phyloP scores from a whole-genome alignment of 2,113 vertebrate species.

The human (Homo sapiens) region DNA sequence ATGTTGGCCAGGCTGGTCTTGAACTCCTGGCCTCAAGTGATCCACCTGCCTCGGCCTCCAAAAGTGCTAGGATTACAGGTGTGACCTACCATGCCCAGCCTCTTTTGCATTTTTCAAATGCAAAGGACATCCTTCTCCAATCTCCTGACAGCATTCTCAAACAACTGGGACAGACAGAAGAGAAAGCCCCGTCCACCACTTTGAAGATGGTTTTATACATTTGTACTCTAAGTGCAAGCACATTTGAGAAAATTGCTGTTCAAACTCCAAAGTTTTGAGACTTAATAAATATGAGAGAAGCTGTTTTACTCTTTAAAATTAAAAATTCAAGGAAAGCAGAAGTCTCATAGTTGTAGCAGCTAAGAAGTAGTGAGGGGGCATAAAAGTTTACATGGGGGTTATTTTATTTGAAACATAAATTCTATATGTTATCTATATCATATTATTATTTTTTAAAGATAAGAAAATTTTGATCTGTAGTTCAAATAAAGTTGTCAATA shows the following conservation, averaged over 20 bases:
- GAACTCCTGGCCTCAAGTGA: no score
- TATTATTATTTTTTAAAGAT: neutral
- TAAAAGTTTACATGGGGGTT: neutral
- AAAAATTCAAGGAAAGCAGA: neutral
- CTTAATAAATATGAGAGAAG: neutral
- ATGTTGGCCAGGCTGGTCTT: no score
- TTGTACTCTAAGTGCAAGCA: neutral
- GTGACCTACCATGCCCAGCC: no score
- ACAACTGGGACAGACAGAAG: neutral
- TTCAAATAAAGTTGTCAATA: neutral
- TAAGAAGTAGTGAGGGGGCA: neutral
- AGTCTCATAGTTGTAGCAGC: neutral
- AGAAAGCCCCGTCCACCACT: neutral
- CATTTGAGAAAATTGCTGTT: neutral
- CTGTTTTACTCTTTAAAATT: neutral
- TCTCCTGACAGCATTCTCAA: neutral
- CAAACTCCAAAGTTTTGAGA: neutral
- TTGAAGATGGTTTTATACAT: neutral
- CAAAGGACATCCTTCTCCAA: neutral
- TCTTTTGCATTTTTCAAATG: neutral
- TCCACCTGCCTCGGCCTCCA: no score
- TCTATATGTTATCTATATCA: neutral
- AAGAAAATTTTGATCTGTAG: neutral
- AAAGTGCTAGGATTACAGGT: no score
- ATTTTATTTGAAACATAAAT: slow-evolving; percentile 22